Conservation (phyloP, 2,888 invertebrate species). For the Teinopalpus imperialis region DNA sequence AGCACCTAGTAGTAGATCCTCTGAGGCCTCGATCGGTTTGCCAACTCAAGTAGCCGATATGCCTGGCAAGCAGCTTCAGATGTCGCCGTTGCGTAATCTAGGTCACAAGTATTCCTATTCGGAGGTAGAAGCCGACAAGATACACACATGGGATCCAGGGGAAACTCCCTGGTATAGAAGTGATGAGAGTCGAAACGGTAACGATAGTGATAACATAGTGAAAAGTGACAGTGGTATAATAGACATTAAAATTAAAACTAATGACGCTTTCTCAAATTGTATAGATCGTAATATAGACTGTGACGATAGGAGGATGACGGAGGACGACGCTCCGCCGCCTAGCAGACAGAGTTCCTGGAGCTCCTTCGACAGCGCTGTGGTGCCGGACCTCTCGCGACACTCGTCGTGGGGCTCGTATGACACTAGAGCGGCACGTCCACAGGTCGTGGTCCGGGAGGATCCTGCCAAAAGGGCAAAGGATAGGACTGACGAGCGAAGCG, state of each 20-base stretch:
- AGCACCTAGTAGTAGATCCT: constrained; percentile 35
- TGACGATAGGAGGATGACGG: constrained; percentile 55
- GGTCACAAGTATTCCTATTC: constrained; percentile 52
- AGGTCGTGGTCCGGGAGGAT: constrained; percentile 41
- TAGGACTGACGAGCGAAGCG: constrained; percentile 46
- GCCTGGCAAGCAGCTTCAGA: constrained; percentile 38
- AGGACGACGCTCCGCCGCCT: constrained; percentile 58
- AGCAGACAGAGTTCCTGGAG: constrained; percentile 89
- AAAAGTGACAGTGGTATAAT: constrained; percentile 78
- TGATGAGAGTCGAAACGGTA: constrained; percentile 53
- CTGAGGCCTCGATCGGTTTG: constrained; percentile 37
- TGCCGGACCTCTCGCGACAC: constrained; percentile 87
- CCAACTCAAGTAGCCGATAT: constrained; percentile 35
- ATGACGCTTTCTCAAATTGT: constrained; percentile 87
- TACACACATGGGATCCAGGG: constrained; percentile 87
- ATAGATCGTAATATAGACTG: constrained; percentile 86
- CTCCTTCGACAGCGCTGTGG: constrained; percentile 89
- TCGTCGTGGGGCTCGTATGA: constrained; percentile 93
- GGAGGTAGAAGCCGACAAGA: constrained; percentile 68
- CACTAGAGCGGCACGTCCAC: constrained; percentile 65
- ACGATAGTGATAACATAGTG: constrained; percentile 68
- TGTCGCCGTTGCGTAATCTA: constrained; percentile 52
- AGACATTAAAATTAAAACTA: constrained; percentile 69
- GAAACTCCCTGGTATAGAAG: constrained; percentile 57
- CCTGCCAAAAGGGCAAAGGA: constrained; percentile 54